These are phyloP conservation scores for Arctia plantaginis DNA, from an alignment of 2,888 invertebrate genomes.

Conservation along the genomic window DNA sequence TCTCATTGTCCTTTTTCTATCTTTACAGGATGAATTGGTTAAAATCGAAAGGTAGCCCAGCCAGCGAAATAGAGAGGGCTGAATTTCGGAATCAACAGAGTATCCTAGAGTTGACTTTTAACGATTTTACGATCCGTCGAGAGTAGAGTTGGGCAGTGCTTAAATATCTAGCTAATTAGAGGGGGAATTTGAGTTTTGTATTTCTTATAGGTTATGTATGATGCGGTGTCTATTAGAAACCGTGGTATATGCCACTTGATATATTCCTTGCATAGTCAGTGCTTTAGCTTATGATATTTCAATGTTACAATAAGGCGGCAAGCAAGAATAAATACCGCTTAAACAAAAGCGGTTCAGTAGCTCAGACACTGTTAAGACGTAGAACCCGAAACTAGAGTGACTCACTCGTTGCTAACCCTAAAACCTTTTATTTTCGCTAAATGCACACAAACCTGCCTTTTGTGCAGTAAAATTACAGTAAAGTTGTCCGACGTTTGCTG, in stretches of 20 bases:
- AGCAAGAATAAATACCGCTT: background rate
- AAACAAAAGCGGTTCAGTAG: background rate
- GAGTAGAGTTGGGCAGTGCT: background rate
- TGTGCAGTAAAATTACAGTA: background rate
- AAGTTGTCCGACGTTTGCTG: too few species aligned
- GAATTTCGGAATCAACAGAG: conserved; percentile 89
- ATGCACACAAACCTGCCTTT: background rate
- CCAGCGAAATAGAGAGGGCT: conserved; percentile 90
- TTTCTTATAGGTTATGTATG: background rate
- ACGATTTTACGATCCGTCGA: conserved; percentile 78
- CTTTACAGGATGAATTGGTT: conserved; percentile 84
- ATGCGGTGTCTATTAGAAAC: background rate
- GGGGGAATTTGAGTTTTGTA: background rate
- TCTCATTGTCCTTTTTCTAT: conserved; percentile 20
- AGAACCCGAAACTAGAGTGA: background rate
- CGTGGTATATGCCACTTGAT: background rate
- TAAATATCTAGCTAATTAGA: background rate
- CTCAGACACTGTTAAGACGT: background rate
- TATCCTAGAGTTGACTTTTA: conserved; percentile 81
- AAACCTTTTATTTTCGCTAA: background rate
- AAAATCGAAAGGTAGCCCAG: conserved; percentile 90
- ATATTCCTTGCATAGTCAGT: background rate
- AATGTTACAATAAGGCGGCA: background rate
- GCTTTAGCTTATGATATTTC: background rate
- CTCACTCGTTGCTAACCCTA: background rate